These are phyloP conservation scores for Ceryle rudis DNA, from an alignment of 2,797 vertebrate species.

Conservation along the genomic window DNA sequence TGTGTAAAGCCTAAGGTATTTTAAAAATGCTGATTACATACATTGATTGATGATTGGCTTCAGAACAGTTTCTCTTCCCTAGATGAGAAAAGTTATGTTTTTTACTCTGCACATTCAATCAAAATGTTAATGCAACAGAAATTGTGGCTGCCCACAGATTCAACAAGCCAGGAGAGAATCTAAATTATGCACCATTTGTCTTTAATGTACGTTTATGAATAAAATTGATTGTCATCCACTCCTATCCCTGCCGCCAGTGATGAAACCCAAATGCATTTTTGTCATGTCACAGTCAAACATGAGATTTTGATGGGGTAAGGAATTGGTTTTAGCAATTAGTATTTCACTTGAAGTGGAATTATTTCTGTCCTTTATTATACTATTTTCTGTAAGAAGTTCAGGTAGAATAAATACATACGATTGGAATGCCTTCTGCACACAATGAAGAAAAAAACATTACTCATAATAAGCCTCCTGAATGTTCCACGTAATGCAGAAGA, in stretches of 20 bases:
- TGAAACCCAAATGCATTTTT: conserved; percentile 21
- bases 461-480: conserved; percentile 21
- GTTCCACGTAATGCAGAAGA: conserved; percentile 4
- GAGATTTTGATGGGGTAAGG: conserved; percentile 20
- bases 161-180: conserved; percentile 65
- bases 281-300: conserved; percentile 50
- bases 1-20: conserved; percentile 48
- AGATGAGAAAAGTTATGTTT: conserved; percentile 71
- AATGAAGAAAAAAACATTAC: conserved; percentile 38
- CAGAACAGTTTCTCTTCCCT: conserved; percentile 74
- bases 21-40: conserved; percentile 74
- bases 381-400: conserved; percentile 27
- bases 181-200: conserved; percentile 65
- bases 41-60: conserved; percentile 81
- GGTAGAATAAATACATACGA: conserved; percentile 24
- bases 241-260: neutral
- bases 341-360: conserved; percentile 55
- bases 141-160: conserved; percentile 60
- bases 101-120: conserved; percentile 80
- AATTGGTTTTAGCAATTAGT: conserved; percentile 21
- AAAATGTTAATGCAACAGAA: conserved; percentile 79
- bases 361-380: conserved; percentile 49
- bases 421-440: conserved; percentile 14
- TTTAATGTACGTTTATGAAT: conserved; percentile 69
- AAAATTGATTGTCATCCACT: conserved; percentile 57